These are phyloP conservation scores for Nudaria mundana DNA, from an alignment of 2,888 invertebrate genomes.

Conservation along the genomic window DNA sequence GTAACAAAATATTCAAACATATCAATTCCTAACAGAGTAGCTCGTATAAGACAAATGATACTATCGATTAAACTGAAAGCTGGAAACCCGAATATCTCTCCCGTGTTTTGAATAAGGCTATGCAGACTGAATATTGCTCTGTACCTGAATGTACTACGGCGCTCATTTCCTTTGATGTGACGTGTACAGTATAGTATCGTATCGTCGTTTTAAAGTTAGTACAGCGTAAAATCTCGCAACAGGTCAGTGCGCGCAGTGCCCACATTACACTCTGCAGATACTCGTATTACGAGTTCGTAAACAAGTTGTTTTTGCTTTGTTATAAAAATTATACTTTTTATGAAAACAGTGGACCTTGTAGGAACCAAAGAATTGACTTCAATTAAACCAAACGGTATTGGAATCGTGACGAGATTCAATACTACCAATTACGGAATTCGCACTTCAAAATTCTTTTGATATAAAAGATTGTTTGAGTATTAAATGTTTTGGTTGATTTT, in stretches of 20 bases:
- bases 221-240: conserved; percentile 67
- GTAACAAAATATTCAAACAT: background rate
- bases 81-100: background rate
- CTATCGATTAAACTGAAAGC: background rate
- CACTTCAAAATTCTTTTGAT: too few relatives aligned
- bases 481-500: too few relatives aligned
- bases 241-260: conserved; percentile 64
- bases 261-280: conserved; percentile 21
- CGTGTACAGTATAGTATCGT: conserved; percentile 21
- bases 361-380: too few relatives aligned
- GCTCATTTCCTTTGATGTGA: conserved; percentile 41
- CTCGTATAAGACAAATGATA: background rate
- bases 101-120: background rate
- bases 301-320: too few relatives aligned
- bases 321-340: too few relatives aligned
- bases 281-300: too few relatives aligned
- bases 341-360: too few relatives aligned
- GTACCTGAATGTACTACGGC: too few relatives aligned
- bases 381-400: too few relatives aligned
- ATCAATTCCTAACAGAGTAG: background rate
- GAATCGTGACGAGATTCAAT: too few relatives aligned
- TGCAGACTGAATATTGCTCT: conserved; percentile 9
- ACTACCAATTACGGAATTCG: too few relatives aligned
- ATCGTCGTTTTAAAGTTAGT: conserved; percentile 55
- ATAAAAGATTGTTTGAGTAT: too few relatives aligned